Percentiles rank a stretch among this genome's conserved stretches.
These are phyloP conservation scores for Sympetrum striolatum DNA, from an alignment of 2,888 invertebrate species.

Conservation along the genomic window DNA sequence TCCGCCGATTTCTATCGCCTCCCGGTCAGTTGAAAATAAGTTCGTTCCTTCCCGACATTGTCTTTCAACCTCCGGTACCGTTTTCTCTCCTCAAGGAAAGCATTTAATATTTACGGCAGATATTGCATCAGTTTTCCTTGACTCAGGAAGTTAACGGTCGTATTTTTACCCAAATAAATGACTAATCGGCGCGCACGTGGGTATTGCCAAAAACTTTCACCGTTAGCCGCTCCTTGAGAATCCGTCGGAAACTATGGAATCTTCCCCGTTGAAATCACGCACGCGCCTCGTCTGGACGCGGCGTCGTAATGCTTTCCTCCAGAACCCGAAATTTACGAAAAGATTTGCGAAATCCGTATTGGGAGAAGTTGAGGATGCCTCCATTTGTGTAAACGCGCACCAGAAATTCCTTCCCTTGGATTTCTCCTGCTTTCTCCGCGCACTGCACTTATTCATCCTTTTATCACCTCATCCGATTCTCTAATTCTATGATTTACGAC, in stretches of 20 bases:
- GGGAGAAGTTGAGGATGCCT: neutral
- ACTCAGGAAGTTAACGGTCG: neutral
- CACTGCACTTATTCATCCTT: neutral
- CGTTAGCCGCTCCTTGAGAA: neutral
- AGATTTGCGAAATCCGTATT: neutral
- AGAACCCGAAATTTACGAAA: neutral
- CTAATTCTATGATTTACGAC: neutral
- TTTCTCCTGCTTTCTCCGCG: neutral
- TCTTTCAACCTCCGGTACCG: neutral
- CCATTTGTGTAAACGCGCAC: neutral
- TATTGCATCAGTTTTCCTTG: neutral
- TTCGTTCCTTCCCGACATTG: neutral
- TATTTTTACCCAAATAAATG: neutral
- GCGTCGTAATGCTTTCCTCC: neutral
- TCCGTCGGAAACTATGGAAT: neutral
- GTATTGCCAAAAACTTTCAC: neutral
- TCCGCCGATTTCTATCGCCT: neutral
- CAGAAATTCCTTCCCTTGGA: neutral
- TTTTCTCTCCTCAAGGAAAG: neutral
- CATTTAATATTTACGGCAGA: neutral
- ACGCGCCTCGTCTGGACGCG: too few relatives aligned
- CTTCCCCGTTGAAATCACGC: neutral
- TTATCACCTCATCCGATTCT: neutral
- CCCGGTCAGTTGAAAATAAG: neutral
- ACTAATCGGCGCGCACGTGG: neutral